Evolutionary conservation across 2,113 vertebrate genomes (phyloP), one percentile per base, ranked within the genome.

Genomic region (Tetrax tetrax): DNA sequence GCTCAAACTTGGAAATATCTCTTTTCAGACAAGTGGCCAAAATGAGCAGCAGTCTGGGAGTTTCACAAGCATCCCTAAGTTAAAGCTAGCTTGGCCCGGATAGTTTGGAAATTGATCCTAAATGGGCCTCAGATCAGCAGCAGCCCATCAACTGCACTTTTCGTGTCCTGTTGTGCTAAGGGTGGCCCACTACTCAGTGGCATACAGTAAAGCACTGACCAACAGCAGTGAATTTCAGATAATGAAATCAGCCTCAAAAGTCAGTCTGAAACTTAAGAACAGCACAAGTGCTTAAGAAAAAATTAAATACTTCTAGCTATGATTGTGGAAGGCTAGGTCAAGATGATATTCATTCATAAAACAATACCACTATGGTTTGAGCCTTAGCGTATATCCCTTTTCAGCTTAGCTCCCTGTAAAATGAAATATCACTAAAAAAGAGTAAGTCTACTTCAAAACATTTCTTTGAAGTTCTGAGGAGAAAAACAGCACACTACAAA

Each of bases 141-240:
- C 63, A 65, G 50, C 63, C 50, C 33, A 12, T 18, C 57, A 68
- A n/a, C 57, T 50, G 35, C 8, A 29, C 0, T 0, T 56, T 45
- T 31, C 9, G 1, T 9, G 41, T n/a, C 80, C 33, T 0, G 0
- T 9, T 51, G 61, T 50, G 53, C 47, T 77, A 60, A 71, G 0
- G 1, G n/a, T 2, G 2, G 27, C 59, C 45, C 29, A 5, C 28
- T n/a, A 33, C 16, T 63, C 81, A 90, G 48, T 10, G 23, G 48
- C 65, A 78, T 6, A 60, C 13, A 28, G 57, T 65, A 70, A 83
- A 56, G 48, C 38, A 87, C 27, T 61, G 63, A 82, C 18, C 37
- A 77, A 24, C 35, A 33, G 22, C 54, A 63, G 21, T 17, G 60
- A 50, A 83, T 38, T 66, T 78, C 60, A 72, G 31, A 57, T 28